Conservation (phyloP, 2,113 vertebrate species). For the Caranx melampygus region DNA sequence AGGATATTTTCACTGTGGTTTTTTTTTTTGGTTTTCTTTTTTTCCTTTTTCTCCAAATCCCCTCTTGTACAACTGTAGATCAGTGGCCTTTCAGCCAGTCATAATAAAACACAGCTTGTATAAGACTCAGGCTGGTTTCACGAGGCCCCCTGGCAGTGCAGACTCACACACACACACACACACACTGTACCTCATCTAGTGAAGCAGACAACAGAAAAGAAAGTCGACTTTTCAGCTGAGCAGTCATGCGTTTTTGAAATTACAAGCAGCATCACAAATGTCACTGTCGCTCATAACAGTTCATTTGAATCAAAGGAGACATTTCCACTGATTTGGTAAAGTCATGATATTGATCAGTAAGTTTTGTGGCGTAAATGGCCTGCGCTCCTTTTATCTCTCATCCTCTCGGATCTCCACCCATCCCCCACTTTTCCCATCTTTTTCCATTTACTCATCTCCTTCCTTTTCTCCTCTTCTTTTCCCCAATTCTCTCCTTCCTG, state of each 20-base stretch:
- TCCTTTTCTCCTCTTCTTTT: constrained; percentile 40
- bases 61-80: constrained; percentile 64
- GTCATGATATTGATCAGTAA: constrained; percentile 27
- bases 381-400: constrained; percentile 52
- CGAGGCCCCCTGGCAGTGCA: constrained; percentile 66
- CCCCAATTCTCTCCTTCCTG: constrained; percentile 52
- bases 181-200: constrained; percentile 19
- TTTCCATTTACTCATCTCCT: constrained; percentile 61
- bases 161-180: constrained; percentile 35
- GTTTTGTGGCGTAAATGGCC: constrained; percentile 24
- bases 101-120: constrained; percentile 77
- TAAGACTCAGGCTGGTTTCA: constrained; percentile 67
- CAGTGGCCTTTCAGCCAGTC: constrained; percentile 71
- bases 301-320: constrained; percentile 10
- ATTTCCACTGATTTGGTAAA: constrained; percentile 38
- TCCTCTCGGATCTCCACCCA: constrained; percentile 57
- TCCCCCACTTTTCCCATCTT: constrained; percentile 53
- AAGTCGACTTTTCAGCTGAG: constrained; percentile 28
- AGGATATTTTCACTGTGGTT: constrained; percentile 72
- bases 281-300: constrained; percentile 18
- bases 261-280: constrained; percentile 10
- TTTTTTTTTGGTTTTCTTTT: not conserved
- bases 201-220: constrained; percentile 28
- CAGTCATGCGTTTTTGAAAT: constrained; percentile 36
- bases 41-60: constrained; percentile 47